A percentile compares a stretch with the other conserved stretches of the same genome.
These are phyloP conservation scores for Calameuta idolon DNA, from an alignment of 2,888 invertebrate genomes.

Conservation along the genomic window DNA sequence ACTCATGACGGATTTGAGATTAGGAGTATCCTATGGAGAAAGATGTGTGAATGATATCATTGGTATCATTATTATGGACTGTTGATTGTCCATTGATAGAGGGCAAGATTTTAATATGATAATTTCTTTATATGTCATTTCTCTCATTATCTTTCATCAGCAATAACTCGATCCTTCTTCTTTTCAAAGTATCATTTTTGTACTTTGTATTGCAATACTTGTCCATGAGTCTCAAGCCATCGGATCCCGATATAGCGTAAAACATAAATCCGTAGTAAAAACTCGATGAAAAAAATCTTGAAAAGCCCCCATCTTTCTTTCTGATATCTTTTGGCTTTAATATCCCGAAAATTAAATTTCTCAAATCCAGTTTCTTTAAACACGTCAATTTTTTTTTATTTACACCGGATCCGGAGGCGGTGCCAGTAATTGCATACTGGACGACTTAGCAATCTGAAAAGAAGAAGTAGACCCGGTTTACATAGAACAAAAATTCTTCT, in stretches of 20 bases:
- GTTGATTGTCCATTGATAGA: background rate
- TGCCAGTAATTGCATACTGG: slow-evolving; percentile 63
- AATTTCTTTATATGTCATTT: background rate
- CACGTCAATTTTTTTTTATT: slow-evolving; percentile 17
- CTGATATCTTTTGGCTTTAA: slow-evolving; percentile 11
- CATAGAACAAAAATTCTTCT: background rate
- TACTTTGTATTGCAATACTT: background rate
- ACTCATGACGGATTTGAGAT: background rate
- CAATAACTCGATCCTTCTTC: background rate
- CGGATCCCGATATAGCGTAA: background rate
- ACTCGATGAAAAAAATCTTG: slow-evolving; percentile 37
- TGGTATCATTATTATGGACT: background rate
- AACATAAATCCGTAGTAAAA: slow-evolving; percentile 12
- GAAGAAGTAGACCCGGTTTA: background rate
- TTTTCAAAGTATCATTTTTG: background rate
- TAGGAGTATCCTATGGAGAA: background rate
- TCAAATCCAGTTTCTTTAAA: background rate
- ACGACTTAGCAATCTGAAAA: slow-evolving; percentile 61
- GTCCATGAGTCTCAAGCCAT: background rate
- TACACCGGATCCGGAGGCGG: slow-evolving; percentile 63
- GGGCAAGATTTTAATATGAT: background rate
- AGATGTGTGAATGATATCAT: background rate
- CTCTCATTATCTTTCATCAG: background rate
- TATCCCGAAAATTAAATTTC: slow-evolving; percentile 3
- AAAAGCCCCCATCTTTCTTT: slow-evolving; percentile 15